These are phyloP conservation scores for Drosophila emarginata DNA, from an alignment of 2,888 invertebrate genomes.

Conservation along the genomic window DNA sequence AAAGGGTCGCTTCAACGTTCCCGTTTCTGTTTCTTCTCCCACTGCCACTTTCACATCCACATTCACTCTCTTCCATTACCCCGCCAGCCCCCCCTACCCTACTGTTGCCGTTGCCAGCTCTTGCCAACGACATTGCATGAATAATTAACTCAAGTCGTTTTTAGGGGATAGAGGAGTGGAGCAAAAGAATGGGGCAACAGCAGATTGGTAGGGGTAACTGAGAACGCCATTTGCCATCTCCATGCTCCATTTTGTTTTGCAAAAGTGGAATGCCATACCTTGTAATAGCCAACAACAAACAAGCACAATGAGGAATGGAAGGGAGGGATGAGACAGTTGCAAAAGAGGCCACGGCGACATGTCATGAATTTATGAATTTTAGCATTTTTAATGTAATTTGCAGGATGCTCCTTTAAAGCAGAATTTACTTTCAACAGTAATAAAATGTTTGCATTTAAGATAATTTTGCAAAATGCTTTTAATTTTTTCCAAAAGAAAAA, in stretches of 20 bases:
- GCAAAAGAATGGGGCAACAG: neutral
- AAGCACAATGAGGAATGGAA: slow-evolving; percentile 27
- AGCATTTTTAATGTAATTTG: slow-evolving; percentile 77
- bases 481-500: neutral
- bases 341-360: slow-evolving; percentile 53
- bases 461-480: neutral
- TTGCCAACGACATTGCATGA: slow-evolving; percentile 74
- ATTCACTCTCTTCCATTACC: too few species aligned
- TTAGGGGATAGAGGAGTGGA: slow-evolving; percentile 6
- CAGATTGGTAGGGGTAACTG: slow-evolving; percentile 7
- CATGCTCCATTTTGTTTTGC: slow-evolving; percentile 70
- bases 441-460: neutral
- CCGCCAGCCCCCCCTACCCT: neutral
- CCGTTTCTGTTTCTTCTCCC: neutral
- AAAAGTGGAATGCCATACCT: slow-evolving; percentile 37
- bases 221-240: slow-evolving; percentile 49
- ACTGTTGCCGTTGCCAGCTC: slow-evolving; percentile 22
- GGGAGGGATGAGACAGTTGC: neutral
- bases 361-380: slow-evolving; percentile 77
- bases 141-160: slow-evolving; percentile 75
- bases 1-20: slow-evolving; percentile 63
- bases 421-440: neutral
- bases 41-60: too few species aligned
- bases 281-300: slow-evolving; percentile 34
- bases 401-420: slow-evolving; percentile 11